Evolutionary conservation across 2,797 vertebrate species (phyloP), one percentile per base, ranked within the genome.

Genomic region (Tragelaphus oryx): DNA sequence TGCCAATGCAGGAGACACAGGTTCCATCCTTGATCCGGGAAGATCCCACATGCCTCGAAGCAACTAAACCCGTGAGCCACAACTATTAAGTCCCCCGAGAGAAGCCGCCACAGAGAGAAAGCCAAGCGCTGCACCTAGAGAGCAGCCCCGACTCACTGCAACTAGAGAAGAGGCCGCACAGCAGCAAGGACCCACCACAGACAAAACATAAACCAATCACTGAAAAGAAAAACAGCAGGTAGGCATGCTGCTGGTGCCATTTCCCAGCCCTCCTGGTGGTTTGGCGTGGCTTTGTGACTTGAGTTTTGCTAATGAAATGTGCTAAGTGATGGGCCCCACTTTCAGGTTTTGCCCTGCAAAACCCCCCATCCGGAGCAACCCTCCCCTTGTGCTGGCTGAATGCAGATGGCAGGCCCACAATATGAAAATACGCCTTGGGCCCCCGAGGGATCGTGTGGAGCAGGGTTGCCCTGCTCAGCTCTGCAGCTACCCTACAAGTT

Each of bases 191-290:
- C n/a, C 62, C 62, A 65, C 9, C 16, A 20, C 11, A 71, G 65
- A 22, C 65, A 41, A 41, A 68, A 71, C 37, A 24, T 20, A 12
- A 7, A 33, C 3, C 17, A 33, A 71, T 41, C 20, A 12, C 13
- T 41, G 24, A 13, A 71, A 41, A 71, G 8, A 24, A 71, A 41
- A 37, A 2, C 0, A 44, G 12, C 5, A n/a, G 50, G 65, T 52
- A 20, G n/a, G 28, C 5, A 3, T 1, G 1, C 1, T 26, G 60
- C 46, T n/a, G 8, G 0, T 18, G 22, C 28, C 65, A 37, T 5
- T 22, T 33, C 50, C 68, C 33, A 76, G 54, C 13, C 17, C 20
- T 9, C 46, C 30, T 20, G n/a, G 75, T 11, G 52, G 54, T 20
- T 37, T 26, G 18, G 10, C 30, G 44, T 26, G 30, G 76, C 60